Percentiles rank a stretch among this genome's conserved stretches.
Conservation (phyloP, 2,797 vertebrate genomes). For the Eulemur mongoz region DNA sequence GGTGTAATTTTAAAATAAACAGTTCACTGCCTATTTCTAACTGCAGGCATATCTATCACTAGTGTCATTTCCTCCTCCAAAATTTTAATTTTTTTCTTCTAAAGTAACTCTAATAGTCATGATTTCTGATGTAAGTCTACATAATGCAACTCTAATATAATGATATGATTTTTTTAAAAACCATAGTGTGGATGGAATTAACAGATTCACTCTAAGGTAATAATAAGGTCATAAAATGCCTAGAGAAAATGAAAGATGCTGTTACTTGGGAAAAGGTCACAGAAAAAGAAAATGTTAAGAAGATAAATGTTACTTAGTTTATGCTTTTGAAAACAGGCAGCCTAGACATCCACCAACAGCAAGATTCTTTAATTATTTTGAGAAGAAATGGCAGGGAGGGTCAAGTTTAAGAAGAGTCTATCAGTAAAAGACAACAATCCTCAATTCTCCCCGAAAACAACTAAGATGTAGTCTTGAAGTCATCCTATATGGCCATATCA, state of each 20-base stretch:
- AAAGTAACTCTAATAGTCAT: background rate
- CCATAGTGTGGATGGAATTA: background rate
- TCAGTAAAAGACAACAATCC: conserved; percentile 30
- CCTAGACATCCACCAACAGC: background rate
- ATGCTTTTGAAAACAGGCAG: conserved; percentile 40
- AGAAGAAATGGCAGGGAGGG: background rate
- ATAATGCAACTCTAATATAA: conserved; percentile 27
- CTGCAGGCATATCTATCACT: conserved; percentile 8
- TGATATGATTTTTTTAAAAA: background rate
- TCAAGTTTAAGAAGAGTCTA: conserved; percentile 33
- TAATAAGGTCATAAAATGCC: background rate
- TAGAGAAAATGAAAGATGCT: conserved; percentile 42
- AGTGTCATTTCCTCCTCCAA: background rate
- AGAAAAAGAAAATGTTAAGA: conserved; percentile 33
- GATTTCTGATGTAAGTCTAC: background rate
- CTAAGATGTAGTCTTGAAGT: conserved; percentile 59
- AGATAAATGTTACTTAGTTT: conserved; percentile 26
- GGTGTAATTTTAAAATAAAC: conserved; percentile 37
- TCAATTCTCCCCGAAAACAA: conserved; percentile 33
- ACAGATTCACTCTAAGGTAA: conserved; percentile 15
- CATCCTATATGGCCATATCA: conserved; percentile 57
- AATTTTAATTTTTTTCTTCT: background rate
- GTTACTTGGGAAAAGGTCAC: conserved; percentile 35
- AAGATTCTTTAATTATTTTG: conserved; percentile 52
- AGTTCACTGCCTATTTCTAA: background rate